Evolutionary conservation across 2,797 vertebrate genomes (phyloP).

Genomic region (Vipera ursinii): DNA sequence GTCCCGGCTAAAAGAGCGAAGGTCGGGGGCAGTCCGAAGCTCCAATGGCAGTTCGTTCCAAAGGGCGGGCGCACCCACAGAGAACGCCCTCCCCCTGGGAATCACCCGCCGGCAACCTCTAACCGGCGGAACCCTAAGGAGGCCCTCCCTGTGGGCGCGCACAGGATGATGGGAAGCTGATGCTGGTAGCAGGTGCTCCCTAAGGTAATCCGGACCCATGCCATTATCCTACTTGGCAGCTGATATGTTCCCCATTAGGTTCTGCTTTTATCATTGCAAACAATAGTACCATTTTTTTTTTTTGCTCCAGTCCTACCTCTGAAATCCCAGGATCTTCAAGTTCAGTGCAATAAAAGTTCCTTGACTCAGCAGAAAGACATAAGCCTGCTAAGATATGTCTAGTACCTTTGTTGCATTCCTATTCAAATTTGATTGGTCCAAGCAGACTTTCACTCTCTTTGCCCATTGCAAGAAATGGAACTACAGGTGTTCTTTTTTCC

Average conservation of each 20-base stretch:
- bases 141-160: too few relatives aligned
- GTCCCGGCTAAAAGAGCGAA: too few relatives aligned
- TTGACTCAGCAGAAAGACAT: background rate
- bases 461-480: background rate
- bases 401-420: background rate
- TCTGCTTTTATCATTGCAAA: background rate
- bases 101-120: too few relatives aligned
- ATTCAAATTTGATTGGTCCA: background rate
- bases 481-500: background rate
- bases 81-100: too few relatives aligned
- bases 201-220: too few relatives aligned
- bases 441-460: background rate
- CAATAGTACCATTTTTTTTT: background rate
- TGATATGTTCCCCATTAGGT: constrained; percentile 1
- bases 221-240: background rate
- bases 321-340: background rate
- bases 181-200: too few relatives aligned
- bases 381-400: background rate
- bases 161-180: too few relatives aligned
- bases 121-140: too few relatives aligned
- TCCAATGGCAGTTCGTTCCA: too few relatives aligned
- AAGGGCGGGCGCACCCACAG: too few relatives aligned
- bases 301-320: background rate
- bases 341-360: background rate
- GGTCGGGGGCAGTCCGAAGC: too few relatives aligned